Evolutionary conservation across 2,797 vertebrate genomes (phyloP), one percentile per base, ranked within the genome.

Genomic region (Heteromormyrus szaboi): DNA sequence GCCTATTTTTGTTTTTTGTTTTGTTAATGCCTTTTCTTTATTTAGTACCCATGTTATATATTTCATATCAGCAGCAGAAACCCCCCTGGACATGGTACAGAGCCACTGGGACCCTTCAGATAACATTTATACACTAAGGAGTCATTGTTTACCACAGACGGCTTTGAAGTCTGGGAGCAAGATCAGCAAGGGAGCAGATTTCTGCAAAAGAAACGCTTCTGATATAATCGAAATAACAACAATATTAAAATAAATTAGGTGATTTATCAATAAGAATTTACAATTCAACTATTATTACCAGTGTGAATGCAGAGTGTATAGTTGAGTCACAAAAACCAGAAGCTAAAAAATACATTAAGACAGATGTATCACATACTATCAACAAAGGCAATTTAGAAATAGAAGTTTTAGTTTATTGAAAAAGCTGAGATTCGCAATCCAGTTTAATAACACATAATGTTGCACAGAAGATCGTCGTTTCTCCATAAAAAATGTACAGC

Each of bases 401-500:
- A 14, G 46, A 85, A 51, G 9, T 19, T 48, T 29, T 25, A 53
- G 29, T 48, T 50, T 85, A 85, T 85, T 85, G 83, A 51, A 86
- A 33, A n/a, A 54, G 12, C 29, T 86, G 25, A 54, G 25, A n/a
- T 86, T 56, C 9, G 2, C n/a, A 46, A 84, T 22, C 41, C n/a
- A 50, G n/a, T 84, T 56, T n/a, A 29, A 56, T n/a, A 54, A 51
- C 17, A 19, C 48, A 2, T 3, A 46, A 50, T 84, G 44, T 50
- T 19, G 25, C 48, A n/a, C 41, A 25, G 41, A 84, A 25, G 41
- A 25, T 22, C 6, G 48, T 8, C 3, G 1, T 86, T 50, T 56
- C 50, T 85, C 46, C 8, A 9, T 85, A 85, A 50, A 53, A 54
- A 86, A 86, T 86, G 51, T 56, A 37, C 85, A 86, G 85, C 51